Base-by-base conservation (phyloP, 2,113 vertebrate species). In the Caracal caracal region DNA sequence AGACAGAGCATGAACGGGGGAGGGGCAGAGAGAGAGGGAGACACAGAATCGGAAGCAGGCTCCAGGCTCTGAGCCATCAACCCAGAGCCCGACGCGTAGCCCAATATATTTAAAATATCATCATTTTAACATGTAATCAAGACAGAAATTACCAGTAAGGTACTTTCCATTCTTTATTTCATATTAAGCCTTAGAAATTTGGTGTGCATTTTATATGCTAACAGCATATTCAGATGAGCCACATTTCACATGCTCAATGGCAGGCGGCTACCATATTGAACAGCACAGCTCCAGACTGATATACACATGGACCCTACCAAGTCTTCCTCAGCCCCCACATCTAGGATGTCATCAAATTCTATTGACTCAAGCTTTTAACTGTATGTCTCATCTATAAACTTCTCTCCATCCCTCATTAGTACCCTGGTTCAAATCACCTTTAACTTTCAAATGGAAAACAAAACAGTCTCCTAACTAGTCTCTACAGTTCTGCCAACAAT, bases 361-460 rank as follows among this genome's bases (percentile, higher is more conserved):
- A 13, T 1, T 35, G 65, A 75, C 33, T 89, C 88, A 75, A 68
- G 59, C 51, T 53, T 49, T 65, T 84, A 70, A 73, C 26, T 15
- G 49, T 10, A 61, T 65, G 15, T 47, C 70, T 83, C 75, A 82
- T 49, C 81, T 90, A 43, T 30, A 40, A 2, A 63, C 15, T 82
- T 87, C 43, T 65, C 68, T 83, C 30, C 59, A 76, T 28, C 30
- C 5, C 47, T 35, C 17, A 24, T 37, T 47, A 89, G 65, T 5
- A 10, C 11, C 22, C 56, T 75, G 37, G 9, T 85, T 82, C 85
- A 80, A 84, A 68, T 17, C 16, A 51, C 20, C 28, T 56, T 17
- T 76, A 92, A 53, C 10, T 96, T 86, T 93, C 66, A 88, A 40
- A 91, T 51, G 22, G 47, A 59, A 93, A 89, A 92, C 5, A 53